Percentiles rank a stretch among this genome's conserved stretches.
Evolutionary conservation across 2,113 vertebrate genomes (phyloP).

Genomic region (Hyaena hyaena): DNA sequence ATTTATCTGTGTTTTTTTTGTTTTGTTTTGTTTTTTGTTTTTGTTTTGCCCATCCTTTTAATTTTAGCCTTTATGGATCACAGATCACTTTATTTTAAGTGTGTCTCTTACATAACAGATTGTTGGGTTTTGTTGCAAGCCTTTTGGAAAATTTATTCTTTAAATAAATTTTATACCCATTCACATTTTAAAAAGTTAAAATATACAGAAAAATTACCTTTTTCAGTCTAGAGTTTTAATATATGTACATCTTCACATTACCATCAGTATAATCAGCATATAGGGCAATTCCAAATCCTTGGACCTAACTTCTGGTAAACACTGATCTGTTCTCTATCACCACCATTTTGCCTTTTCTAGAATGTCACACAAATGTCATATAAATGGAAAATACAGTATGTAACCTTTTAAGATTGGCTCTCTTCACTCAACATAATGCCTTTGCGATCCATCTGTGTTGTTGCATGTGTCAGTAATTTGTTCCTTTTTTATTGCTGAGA

Average conservation of each 20-base stretch:
- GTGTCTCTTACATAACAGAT: not conserved
- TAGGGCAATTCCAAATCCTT: not conserved
- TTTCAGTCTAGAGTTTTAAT: not conserved
- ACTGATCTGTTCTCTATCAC: not conserved
- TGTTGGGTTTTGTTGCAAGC: not conserved
- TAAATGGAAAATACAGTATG: not conserved
- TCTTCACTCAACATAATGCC: not conserved
- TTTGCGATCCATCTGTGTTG: not conserved
- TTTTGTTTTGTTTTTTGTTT: no score
- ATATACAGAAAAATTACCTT: not conserved
- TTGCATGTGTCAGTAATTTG: not conserved
- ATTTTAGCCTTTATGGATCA: not conserved
- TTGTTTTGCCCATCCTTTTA: not conserved
- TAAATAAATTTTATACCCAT: not conserved
- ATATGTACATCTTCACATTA: not conserved
- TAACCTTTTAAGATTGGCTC: not conserved
- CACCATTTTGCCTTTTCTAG: not conserved
- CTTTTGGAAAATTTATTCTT: not conserved
- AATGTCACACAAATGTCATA: not conserved
- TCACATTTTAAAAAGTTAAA: not conserved
- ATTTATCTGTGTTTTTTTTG: not conserved
- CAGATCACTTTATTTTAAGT: not conserved
- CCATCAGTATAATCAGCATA: not conserved
- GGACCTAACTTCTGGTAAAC: not conserved
- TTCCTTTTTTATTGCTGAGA: not conserved